Percentiles rank a stretch among this genome's conserved stretches.
Conservation (phyloP, 2,113 vertebrate genomes). For the Oryzias melastigma region DNA sequence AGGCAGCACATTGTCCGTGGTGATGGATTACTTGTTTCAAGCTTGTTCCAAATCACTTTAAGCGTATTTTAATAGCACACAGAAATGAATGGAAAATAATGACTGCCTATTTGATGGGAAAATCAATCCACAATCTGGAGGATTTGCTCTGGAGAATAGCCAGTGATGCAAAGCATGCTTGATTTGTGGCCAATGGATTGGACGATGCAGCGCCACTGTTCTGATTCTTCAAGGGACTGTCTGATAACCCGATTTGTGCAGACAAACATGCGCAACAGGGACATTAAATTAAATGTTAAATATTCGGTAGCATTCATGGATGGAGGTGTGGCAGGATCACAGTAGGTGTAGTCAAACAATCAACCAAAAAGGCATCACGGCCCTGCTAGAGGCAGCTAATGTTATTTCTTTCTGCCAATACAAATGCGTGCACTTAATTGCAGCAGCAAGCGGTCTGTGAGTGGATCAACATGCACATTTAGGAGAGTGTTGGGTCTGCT, state of each 20-base stretch:
- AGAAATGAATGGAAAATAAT: constrained; percentile 52
- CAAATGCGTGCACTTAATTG: constrained; percentile 55
- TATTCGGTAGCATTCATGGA: constrained; percentile 26
- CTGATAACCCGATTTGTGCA: constrained; percentile 18
- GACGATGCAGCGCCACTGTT: constrained; percentile 40
- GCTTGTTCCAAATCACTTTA: constrained; percentile 36
- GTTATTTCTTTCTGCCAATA: constrained; percentile 61
- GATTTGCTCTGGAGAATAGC: constrained; percentile 43
- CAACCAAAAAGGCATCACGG: constrained; percentile 24
- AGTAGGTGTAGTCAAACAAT: constrained; percentile 42
- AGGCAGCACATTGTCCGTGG: constrained; percentile 13
- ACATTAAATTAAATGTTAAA: constrained; percentile 20
- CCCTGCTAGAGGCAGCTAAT: constrained; percentile 47
- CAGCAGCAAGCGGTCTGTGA: constrained; percentile 27
- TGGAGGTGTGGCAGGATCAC: constrained; percentile 38
- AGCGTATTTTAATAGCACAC: constrained; percentile 31
- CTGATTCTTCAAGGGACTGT: constrained; percentile 28
- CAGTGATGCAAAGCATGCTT: constrained; percentile 29
- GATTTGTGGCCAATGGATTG: constrained; percentile 38
- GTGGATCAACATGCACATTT: constrained; percentile 54
- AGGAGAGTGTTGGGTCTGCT: constrained; percentile 38
- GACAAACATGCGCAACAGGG: constrained; percentile 13
- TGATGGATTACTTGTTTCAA: constrained; percentile 52
- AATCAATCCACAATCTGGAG: constrained; percentile 49
- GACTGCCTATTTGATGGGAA: constrained; percentile 27